phyloP scores from a whole-genome alignment of 2,888 invertebrate genomes.

The Peribatodes rhomboidaria region DNA sequence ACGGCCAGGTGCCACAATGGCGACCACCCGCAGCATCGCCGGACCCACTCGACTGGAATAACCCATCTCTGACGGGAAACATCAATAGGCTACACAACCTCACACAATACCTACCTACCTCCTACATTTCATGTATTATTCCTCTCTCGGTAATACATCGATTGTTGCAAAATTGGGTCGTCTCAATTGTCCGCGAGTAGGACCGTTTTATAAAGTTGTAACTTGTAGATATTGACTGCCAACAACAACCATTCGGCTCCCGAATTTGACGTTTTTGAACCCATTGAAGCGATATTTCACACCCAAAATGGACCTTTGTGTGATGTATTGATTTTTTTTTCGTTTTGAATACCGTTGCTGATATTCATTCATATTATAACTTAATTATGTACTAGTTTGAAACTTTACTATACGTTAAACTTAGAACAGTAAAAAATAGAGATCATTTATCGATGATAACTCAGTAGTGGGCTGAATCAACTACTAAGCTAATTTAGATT shows the following conservation, averaged over 20 bases:
- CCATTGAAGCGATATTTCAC: constrained; percentile 59
- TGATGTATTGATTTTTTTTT: constrained; percentile 38
- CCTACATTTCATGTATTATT: constrained; percentile 14
- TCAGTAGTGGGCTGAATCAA: too few species aligned
- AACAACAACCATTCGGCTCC: constrained; percentile 55
- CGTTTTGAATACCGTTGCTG: constrained; percentile 22
- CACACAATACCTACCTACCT: constrained; percentile 28
- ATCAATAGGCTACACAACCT: constrained; percentile 65
- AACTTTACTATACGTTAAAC: neutral
- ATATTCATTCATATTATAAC: neutral
- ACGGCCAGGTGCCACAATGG: constrained; percentile 66
- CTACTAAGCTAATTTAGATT: too few species aligned
- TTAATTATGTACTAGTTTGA: neutral
- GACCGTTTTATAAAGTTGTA: constrained; percentile 56
- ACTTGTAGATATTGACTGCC: constrained; percentile 63
- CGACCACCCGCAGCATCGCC: constrained; percentile 77
- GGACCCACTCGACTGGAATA: constrained; percentile 73
- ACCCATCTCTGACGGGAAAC: constrained; percentile 63
- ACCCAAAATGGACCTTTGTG: constrained; percentile 50
- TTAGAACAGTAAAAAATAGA: too few species aligned
- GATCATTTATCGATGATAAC: too few species aligned
- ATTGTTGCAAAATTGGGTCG: constrained; percentile 69
- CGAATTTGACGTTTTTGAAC: constrained; percentile 60
- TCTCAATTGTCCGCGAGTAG: constrained; percentile 71
- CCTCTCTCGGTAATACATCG: constrained; percentile 60